A percentile compares a stretch with the other conserved stretches of the same genome.
Evolutionary conservation across 2,888 invertebrate species (phyloP).

Genomic region (Autographa pulchrina): DNA sequence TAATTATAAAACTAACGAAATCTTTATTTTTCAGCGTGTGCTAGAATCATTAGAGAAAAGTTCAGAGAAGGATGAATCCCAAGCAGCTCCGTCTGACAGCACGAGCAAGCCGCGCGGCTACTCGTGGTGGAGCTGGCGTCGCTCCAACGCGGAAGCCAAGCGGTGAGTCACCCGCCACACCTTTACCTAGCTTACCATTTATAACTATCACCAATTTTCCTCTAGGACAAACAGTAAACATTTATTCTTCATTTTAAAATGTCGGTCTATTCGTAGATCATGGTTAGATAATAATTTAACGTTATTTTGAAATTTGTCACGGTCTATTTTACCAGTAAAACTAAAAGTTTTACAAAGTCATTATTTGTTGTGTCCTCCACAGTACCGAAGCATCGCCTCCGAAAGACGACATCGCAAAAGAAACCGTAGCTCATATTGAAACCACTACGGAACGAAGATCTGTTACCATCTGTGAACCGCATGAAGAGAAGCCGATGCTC

Average conservation of each 20-base stretch:
- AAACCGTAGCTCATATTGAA: slow-evolving; percentile 61
- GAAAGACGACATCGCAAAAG: slow-evolving; percentile 72
- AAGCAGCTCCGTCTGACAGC: slow-evolving; percentile 63
- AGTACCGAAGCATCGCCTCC: slow-evolving; percentile 75
- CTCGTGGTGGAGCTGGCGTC: slow-evolving; percentile 92
- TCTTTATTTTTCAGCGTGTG: slow-evolving; percentile 71
- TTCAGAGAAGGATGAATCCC: slow-evolving; percentile 72
- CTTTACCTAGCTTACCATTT: slow-evolving; percentile 1
- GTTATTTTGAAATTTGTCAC: too few species aligned
- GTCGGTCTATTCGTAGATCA: not conserved
- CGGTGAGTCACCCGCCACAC: slow-evolving; percentile 62
- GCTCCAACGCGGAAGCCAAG: slow-evolving; percentile 83
- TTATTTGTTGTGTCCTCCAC: slow-evolving; percentile 19
- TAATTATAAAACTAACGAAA: not conserved
- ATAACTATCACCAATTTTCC: not conserved
- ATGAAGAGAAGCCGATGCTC: slow-evolving; percentile 46
- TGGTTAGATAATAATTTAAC: not conserved
- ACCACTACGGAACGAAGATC: slow-evolving; percentile 59
- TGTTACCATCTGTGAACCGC: slow-evolving; percentile 40
- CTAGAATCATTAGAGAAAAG: slow-evolving; percentile 83
- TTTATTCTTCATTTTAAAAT: not conserved
- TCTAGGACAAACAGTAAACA: not conserved
- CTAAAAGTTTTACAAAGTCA: too few species aligned
- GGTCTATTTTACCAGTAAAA: too few species aligned
- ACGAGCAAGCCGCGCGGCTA: slow-evolving; percentile 86